Percentiles rank a stretch among this genome's conserved stretches.
phyloP scores from a whole-genome alignment of 2,888 invertebrate species.

The Allygus modestus region DNA sequence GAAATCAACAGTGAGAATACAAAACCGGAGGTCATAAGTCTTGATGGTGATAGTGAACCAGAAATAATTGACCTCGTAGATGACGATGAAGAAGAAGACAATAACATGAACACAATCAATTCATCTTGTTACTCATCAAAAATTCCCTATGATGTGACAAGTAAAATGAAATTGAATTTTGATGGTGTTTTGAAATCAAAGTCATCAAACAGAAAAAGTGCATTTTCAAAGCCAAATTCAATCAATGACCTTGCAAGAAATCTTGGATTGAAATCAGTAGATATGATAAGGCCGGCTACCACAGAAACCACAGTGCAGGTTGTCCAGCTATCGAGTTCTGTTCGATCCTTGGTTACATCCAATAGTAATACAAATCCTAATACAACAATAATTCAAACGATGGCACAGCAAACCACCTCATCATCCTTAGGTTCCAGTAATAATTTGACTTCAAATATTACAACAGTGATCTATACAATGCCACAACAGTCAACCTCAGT shows the following conservation, averaged over 20 bases:
- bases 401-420: conserved; percentile 27
- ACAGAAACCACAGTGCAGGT: conserved; percentile 78
- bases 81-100: conserved; percentile 46
- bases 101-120: conserved; percentile 23
- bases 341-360: conserved; percentile 63
- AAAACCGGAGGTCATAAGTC: conserved; percentile 38
- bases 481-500: conserved; percentile 32
- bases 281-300: conserved; percentile 79
- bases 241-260: conserved; percentile 70
- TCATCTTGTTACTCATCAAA: background rate
- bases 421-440: conserved; percentile 2
- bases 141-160: conserved; percentile 23
- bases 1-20: conserved; percentile 23
- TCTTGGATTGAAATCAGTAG: conserved; percentile 79
- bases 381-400: conserved; percentile 4
- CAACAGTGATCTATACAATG: conserved; percentile 39
- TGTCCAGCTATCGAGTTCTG: conserved; percentile 77
- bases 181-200: conserved; percentile 32
- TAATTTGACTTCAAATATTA: background rate
- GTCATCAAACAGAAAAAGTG: conserved; percentile 34
- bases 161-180: conserved; percentile 50
- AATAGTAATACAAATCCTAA: conserved; percentile 29
- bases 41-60: conserved; percentile 42
- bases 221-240: conserved; percentile 42
- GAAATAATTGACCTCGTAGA: conserved; percentile 44